Base-by-base conservation (phyloP, 2,888 invertebrate species). In the Volucella inflata region DNA sequence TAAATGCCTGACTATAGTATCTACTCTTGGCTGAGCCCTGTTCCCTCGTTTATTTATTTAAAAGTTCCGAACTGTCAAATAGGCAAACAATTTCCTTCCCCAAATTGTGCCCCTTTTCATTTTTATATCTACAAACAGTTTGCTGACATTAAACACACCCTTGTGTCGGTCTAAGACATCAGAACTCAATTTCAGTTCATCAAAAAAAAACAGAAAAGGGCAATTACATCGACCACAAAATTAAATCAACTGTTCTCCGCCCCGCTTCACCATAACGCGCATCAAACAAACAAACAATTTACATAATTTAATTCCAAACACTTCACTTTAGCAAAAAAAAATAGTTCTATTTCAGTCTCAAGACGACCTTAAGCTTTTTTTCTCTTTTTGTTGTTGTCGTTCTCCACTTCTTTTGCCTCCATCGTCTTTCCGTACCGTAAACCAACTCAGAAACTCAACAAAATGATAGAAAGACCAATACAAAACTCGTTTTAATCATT, bases 401-500 rank as follows among this genome's bases (percentile, higher is more conserved):
- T 40, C 60, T 38, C 42, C n/a, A 30, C 2, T 30, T 30, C 6
- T 4, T 30, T 6, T 30, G 30, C 17, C n/a, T n/a, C 11, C 12
- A 1, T 16, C 12, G 6, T 3, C 10, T 12, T 44, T 21, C 8
- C 40, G 16, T 50, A 14, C 48, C 10, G 38, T 30, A 30, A 30
- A 30, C 6, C 1, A 51, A 77, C 67, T 71, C 48, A 81, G 44
- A 51, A 30, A 50, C 30, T 30, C 30, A 6, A 4, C 64, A 79
- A 55, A 62, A 38, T 16, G 53, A 64, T 9, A 51, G 44, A 42
- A 67, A n/a, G 30, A 50, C 72, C 51, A 12, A 67, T 51, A 40
- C 14, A 62, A 50, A 83, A 83, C 83, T 64, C 68, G 79, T 79
- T 74, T 78, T 50, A 76, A 72, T 76, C 62, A 65, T 76, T 59